Conservation (phyloP, 1,140 invertebrate species). For the Brachionus paranguensis region DNA sequence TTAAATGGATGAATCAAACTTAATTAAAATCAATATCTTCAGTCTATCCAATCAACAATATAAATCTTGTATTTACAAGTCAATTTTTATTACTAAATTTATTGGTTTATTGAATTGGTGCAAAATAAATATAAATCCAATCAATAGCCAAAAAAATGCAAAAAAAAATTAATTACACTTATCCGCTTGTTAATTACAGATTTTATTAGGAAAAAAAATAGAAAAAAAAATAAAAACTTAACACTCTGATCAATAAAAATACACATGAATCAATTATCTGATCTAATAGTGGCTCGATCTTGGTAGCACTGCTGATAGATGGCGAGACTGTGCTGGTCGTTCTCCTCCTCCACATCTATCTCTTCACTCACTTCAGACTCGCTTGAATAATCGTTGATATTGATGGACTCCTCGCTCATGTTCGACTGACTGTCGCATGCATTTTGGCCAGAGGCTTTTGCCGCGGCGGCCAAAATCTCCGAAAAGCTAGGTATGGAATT, state of each 20-base stretch:
- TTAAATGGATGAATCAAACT: too few species aligned
- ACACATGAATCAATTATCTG: background rate
- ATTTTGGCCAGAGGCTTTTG: background rate
- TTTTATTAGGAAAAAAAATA: background rate
- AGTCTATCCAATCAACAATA: background rate
- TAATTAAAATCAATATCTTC: too few species aligned
- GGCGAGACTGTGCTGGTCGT: background rate
- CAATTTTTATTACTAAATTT: background rate
- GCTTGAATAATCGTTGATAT: background rate
- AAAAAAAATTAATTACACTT: background rate
- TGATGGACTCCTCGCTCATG: background rate
- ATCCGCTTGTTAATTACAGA: background rate
- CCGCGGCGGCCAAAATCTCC: conserved; percentile 7
- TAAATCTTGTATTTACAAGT: background rate
- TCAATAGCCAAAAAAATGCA: background rate
- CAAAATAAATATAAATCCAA: background rate
- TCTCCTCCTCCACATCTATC: background rate
- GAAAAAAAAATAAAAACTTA: background rate
- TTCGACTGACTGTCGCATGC: background rate
- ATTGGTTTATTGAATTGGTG: background rate
- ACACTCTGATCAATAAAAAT: background rate
- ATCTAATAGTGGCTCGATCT: background rate
- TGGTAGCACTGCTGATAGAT: background rate
- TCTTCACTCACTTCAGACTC: background rate
- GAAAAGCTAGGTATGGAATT: conserved; percentile 47